Conservation (phyloP, 1,140 invertebrate genomes). For the Atta cephalotes region DNA sequence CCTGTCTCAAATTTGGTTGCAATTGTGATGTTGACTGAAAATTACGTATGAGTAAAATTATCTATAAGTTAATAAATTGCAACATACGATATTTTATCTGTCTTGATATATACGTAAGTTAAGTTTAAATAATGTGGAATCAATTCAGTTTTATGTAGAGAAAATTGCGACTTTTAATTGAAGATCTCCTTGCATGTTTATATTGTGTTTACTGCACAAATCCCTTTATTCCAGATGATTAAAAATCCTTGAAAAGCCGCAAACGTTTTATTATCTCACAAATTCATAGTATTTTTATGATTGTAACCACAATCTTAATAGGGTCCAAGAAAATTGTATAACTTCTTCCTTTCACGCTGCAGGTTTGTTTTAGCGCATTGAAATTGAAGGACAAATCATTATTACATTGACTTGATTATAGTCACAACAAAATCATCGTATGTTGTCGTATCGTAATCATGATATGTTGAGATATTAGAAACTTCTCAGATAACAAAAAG, state of each 20-base stretch:
- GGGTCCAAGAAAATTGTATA: conserved; percentile 4
- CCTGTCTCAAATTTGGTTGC: neutral
- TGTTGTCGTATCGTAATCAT: too few relatives aligned
- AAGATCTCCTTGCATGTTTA: neutral
- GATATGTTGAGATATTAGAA: conserved; percentile 24
- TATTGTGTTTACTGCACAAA: neutral
- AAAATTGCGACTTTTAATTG: conserved; percentile 16
- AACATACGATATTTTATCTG: neutral
- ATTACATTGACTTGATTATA: conserved; percentile 75
- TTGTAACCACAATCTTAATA: conserved; percentile 19
- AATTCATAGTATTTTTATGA: conserved; percentile 15
- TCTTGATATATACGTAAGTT: neutral
- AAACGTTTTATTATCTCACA: conserved; percentile 32
- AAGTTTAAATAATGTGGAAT: neutral
- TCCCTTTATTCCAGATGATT: neutral
- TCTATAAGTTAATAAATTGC: conserved; percentile 22
- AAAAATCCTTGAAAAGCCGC: neutral
- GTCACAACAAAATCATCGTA: conserved; percentile 9
- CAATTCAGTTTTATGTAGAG: conserved; percentile 1
- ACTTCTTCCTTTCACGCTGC: conserved; percentile 11
- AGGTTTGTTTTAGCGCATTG: conserved; percentile 39
- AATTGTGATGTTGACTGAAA: neutral
- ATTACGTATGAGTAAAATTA: conserved; percentile 6
- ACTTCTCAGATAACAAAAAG: conserved; percentile 13
- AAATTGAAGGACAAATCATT: conserved; percentile 66